phyloP scores from a whole-genome alignment of 2,797 vertebrate species.

The Lacerta agilis region DNA sequence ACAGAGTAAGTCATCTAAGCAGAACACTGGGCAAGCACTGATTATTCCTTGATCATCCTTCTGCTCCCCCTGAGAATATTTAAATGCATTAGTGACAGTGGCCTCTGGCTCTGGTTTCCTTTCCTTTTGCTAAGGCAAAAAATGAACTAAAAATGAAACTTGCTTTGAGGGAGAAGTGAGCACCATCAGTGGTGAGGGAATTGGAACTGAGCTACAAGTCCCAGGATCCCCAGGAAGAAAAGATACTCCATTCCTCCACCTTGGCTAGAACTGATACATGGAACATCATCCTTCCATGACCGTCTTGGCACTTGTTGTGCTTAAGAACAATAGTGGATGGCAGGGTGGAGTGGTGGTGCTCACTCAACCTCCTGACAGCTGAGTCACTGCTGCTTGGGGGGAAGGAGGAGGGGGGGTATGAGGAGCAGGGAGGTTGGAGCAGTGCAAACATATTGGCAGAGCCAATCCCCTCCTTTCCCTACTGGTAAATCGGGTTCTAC shows the following conservation, averaged over 20 bases:
- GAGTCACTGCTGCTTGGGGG: no score
- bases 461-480: no score
- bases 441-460: no score
- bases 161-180: neutral
- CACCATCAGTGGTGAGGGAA: neutral
- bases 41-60: no score
- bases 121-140: neutral
- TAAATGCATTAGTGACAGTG: neutral
- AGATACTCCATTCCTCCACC: neutral
- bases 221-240: neutral
- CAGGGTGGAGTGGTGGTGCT: no score
- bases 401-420: no score
- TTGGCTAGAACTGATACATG: neutral
- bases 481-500: no score
- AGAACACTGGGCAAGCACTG: neutral
- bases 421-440: no score
- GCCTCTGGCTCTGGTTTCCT: neutral
- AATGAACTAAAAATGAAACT: neutral
- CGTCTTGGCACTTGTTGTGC: no score
- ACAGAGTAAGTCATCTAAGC: neutral
- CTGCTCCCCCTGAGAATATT: neutral
- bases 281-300: neutral
- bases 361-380: no score
- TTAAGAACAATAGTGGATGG: no score
- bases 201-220: no score